These are phyloP conservation scores for Calidris pugnax DNA, from an alignment of 2,113 vertebrate species.

Conservation along the genomic window DNA sequence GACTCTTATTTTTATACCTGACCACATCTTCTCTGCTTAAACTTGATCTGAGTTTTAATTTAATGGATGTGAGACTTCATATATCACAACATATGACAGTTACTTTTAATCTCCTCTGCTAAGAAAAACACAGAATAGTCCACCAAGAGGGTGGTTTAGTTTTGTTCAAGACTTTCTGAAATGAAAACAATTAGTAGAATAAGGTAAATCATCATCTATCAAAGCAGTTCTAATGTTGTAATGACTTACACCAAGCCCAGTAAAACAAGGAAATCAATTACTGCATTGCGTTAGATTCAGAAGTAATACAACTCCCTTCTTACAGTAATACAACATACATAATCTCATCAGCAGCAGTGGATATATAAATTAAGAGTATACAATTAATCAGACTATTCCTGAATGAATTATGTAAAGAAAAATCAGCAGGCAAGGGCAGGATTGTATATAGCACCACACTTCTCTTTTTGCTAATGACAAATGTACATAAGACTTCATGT, in stretches of 20 bases:
- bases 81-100: conserved; percentile 9
- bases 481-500: background rate
- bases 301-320: conserved; percentile 61
- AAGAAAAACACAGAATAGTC: background rate
- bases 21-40: background rate
- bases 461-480: background rate
- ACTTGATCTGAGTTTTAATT: conserved; percentile 30
- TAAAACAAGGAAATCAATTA: conserved; percentile 62
- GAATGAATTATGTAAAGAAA: conserved; percentile 65
- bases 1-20: background rate
- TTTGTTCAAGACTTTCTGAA: conserved; percentile 57
- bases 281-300: conserved; percentile 63
- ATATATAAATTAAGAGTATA: conserved; percentile 66
- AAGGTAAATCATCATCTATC: conserved; percentile 47
- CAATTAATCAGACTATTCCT: conserved; percentile 67
- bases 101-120: conserved; percentile 14
- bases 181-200: conserved; percentile 59
- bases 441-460: background rate
- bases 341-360: conserved; percentile 64
- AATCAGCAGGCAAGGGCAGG: conserved; percentile 51
- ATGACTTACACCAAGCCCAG: conserved; percentile 55
- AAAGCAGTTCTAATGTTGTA: conserved; percentile 56
- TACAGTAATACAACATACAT: conserved; percentile 59
- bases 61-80: conserved; percentile 4
- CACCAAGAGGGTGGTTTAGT: conserved; percentile 48